A percentile compares a stretch with the other conserved stretches of the same genome.
Evolutionary conservation across 2,797 vertebrate species (phyloP).

Genomic region (Hemitrygon akajei): DNA sequence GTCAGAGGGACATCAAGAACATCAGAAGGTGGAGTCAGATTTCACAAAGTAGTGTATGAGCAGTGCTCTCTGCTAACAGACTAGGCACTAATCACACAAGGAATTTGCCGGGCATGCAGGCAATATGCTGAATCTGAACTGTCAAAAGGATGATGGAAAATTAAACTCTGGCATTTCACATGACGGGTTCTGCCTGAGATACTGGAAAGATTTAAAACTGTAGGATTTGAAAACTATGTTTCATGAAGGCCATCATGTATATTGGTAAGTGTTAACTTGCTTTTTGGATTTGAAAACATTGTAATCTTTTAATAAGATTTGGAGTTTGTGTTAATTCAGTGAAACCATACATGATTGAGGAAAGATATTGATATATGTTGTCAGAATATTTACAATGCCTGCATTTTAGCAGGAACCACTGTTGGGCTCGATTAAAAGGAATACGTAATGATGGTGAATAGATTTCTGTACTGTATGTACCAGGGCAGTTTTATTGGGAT

Average conservation of each 20-base stretch:
- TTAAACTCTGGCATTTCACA: constrained; percentile 58
- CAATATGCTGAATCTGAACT: constrained; percentile 51
- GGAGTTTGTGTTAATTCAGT: neutral
- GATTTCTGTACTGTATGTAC: neutral
- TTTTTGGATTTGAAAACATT: constrained; percentile 25
- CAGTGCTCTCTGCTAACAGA: constrained; percentile 59
- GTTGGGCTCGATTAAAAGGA: neutral
- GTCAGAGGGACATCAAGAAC: constrained; percentile 69
- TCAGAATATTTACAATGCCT: constrained; percentile 7
- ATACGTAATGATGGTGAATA: neutral
- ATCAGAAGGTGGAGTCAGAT: constrained; percentile 72
- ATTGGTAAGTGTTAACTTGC: constrained; percentile 78
- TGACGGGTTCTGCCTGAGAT: constrained; percentile 65
- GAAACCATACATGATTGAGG: neutral
- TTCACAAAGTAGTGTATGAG: constrained; percentile 62
- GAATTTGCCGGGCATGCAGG: constrained; percentile 52
- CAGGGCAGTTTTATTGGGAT: neutral
- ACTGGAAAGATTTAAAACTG: constrained; percentile 65
- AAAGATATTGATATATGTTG: neutral
- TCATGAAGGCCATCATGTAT: constrained; percentile 91
- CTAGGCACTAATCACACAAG: constrained; percentile 58
- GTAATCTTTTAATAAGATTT: neutral
- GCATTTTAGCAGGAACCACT: neutral
- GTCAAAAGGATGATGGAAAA: constrained; percentile 53
- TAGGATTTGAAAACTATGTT: constrained; percentile 68